A percentile compares a stretch with the other conserved stretches of the same genome.
Conservation (phyloP, 2,113 vertebrate species). For the Psilopsiagon aymara region DNA sequence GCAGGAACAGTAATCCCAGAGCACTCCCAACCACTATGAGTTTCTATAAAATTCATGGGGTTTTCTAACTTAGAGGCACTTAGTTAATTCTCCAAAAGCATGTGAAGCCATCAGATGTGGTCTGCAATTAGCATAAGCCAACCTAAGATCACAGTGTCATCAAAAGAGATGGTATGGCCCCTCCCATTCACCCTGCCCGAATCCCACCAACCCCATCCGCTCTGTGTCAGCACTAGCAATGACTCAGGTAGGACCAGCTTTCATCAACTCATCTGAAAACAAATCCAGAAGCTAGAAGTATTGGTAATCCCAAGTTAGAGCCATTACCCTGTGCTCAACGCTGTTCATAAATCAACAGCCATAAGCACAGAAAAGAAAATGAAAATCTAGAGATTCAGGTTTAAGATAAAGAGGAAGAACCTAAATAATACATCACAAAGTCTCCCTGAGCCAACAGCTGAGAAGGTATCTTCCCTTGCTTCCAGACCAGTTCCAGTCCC, state of each 20-base stretch:
- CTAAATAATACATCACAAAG: not conserved
- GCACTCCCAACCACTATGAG: not conserved
- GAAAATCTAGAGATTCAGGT: not conserved
- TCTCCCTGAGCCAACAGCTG: not conserved
- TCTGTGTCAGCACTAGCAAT: not conserved
- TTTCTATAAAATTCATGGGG: fast-evolving
- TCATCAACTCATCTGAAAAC: not conserved
- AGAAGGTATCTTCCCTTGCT: not conserved
- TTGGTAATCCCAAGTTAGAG: not conserved
- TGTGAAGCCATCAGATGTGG: not conserved
- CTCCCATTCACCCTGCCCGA: not conserved
- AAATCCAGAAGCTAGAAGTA: not conserved
- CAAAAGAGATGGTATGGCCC: not conserved
- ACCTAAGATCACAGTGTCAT: not conserved
- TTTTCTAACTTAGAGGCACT: not conserved
- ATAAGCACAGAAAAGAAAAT: not conserved
- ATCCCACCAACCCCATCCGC: not conserved
- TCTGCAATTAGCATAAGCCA: not conserved
- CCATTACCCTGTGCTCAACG: not conserved
- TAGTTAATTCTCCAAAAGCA: not conserved
- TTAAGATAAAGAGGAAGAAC: not conserved
- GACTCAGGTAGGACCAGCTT: not conserved
- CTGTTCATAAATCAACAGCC: not conserved
- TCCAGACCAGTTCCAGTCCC: not conserved
- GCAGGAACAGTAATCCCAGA: not conserved